phyloP scores from a whole-genome alignment of 2,888 invertebrate species.

The Watsonalla binaria region DNA sequence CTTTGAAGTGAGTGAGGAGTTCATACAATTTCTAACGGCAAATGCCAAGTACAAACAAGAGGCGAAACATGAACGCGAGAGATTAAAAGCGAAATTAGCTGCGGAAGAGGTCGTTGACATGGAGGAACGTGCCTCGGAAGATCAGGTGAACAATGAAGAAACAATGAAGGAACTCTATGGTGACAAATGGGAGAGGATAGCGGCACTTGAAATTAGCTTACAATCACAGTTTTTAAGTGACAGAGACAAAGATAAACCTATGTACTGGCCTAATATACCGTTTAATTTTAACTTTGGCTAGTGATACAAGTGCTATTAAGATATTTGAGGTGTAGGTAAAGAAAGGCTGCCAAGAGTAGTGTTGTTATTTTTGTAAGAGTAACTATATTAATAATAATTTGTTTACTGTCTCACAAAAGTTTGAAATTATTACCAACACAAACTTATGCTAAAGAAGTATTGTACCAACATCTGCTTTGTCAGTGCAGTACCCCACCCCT shows the following conservation, averaged over 20 bases:
- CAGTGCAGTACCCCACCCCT: too few relatives aligned
- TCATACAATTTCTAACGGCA: conserved; percentile 79
- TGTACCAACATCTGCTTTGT: too few relatives aligned
- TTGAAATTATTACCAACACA: too few relatives aligned
- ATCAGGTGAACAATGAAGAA: conserved; percentile 39
- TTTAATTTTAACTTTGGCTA: conserved; percentile 65
- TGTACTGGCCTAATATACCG: conserved; percentile 86
- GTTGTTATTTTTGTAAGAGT: too few relatives aligned
- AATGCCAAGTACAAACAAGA: conserved; percentile 77
- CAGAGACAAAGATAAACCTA: conserved; percentile 79
- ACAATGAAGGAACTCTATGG: conserved; percentile 81
- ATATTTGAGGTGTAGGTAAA: background rate
- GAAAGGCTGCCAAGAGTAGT: too few relatives aligned
- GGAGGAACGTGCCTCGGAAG: conserved; percentile 33
- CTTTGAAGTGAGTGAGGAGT: conserved; percentile 81
- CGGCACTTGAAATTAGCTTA: conserved; percentile 85
- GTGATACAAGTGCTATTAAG: background rate
- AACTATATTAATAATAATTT: too few relatives aligned
- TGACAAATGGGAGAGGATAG: conserved; percentile 80
- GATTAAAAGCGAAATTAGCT: conserved; percentile 30
- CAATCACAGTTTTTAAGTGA: conserved; percentile 82
- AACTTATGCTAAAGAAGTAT: too few relatives aligned
- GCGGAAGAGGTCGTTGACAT: conserved; percentile 25
- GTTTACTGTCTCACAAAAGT: too few relatives aligned
- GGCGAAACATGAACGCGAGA: conserved; percentile 44